A percentile compares a stretch with the other conserved stretches of the same genome.
Conservation (phyloP, 1,140 invertebrate genomes). For the Drosophila micromelanica region DNA sequence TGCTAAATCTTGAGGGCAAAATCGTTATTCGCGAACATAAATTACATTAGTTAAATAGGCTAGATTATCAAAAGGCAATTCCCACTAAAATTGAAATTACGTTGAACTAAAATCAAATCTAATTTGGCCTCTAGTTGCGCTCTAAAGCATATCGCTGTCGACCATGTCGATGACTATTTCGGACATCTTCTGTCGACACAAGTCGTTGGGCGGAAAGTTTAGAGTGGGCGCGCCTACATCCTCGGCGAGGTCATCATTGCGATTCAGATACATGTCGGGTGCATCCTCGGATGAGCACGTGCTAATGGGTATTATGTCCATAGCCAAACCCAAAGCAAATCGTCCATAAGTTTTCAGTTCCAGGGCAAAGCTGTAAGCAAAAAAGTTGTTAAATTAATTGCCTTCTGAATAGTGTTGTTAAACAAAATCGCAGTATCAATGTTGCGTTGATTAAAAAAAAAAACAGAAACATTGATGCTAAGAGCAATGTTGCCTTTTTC, state of each 20-base stretch:
- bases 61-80: conserved; percentile 30
- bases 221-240: conserved; percentile 72
- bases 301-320: conserved; percentile 90
- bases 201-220: conserved; percentile 85
- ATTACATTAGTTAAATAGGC: conserved; percentile 20
- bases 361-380: conserved; percentile 85
- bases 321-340: conserved; percentile 88
- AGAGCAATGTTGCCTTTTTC: too few relatives aligned
- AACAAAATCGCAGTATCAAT: too few relatives aligned
- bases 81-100: conserved; percentile 34
- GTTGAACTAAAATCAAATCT: conserved; percentile 14
- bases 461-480: too few relatives aligned
- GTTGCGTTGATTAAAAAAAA: too few relatives aligned
- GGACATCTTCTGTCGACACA: conserved; percentile 86
- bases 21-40: conserved; percentile 8
- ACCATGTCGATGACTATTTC: conserved; percentile 87
- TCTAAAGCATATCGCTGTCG: conserved; percentile 85
- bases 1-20: conserved; percentile 16
- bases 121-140: conserved; percentile 4
- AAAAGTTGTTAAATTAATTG: background rate
- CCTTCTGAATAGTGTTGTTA: background rate
- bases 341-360: conserved; percentile 88
- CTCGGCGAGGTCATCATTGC: conserved; percentile 44
- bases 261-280: conserved; percentile 87
- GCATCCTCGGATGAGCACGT: conserved; percentile 89